Conservation (phyloP, 2,888 invertebrate genomes). For the Odontocerum albicorne region DNA sequence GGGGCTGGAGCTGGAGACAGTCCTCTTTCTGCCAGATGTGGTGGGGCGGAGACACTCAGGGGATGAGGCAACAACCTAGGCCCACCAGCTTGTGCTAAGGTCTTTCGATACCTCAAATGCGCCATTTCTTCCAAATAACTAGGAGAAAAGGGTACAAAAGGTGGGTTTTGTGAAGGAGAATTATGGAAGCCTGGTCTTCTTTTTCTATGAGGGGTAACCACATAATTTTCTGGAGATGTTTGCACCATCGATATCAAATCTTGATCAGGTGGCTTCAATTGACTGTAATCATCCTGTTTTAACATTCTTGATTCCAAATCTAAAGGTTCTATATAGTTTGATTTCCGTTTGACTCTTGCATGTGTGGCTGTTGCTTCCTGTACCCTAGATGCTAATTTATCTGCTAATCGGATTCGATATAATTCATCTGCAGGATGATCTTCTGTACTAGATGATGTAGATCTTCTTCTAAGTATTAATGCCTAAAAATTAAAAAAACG, state of each 20-base stretch:
- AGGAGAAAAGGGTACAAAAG: slow-evolving; percentile 81
- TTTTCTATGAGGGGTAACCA: slow-evolving; percentile 85
- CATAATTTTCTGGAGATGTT: slow-evolving; percentile 77
- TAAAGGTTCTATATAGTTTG: slow-evolving; percentile 66
- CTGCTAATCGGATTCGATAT: slow-evolving; percentile 62
- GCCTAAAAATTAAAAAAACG: slow-evolving; percentile 20
- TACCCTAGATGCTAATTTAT: slow-evolving; percentile 62
- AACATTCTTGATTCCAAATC: slow-evolving; percentile 67
- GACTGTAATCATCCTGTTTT: slow-evolving; percentile 68
- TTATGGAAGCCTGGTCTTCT: slow-evolving; percentile 85
- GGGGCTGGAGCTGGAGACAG: slow-evolving; percentile 46
- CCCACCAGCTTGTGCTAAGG: slow-evolving; percentile 61
- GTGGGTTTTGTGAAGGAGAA: slow-evolving; percentile 84
- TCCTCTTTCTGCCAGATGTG: slow-evolving; percentile 62
- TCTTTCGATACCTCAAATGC: slow-evolving; percentile 63
- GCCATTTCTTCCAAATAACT: slow-evolving; percentile 73
- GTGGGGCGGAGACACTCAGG: slow-evolving; percentile 73
- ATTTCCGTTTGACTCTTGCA: slow-evolving; percentile 62
- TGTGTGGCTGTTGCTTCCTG: slow-evolving; percentile 53
- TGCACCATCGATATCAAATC: slow-evolving; percentile 70
- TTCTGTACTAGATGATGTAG: slow-evolving; percentile 57
- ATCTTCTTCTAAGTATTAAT: slow-evolving; percentile 51
- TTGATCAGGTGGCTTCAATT: slow-evolving; percentile 68
- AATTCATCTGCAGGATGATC: slow-evolving; percentile 57
- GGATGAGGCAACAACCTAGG: slow-evolving; percentile 58